Percentiles rank a stretch among this genome's conserved stretches.
Evolutionary conservation across 2,113 vertebrate genomes (phyloP).

Genomic region (Rhodinocichla rosea): DNA sequence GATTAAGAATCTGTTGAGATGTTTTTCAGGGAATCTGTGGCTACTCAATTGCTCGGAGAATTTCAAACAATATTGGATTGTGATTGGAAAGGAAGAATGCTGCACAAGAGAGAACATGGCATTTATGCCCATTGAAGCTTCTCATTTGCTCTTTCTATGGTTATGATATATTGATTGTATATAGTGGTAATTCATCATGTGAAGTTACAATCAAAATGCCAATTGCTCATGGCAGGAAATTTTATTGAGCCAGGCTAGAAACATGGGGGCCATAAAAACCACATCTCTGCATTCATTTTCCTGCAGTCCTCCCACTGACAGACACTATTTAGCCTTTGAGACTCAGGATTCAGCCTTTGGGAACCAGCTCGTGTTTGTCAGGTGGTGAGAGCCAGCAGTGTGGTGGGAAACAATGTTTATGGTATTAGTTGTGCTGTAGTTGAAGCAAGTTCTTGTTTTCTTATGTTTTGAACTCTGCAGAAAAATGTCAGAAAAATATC

Average conservation of each 20-base stretch:
- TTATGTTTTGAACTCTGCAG: background rate
- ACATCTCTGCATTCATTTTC: slow-evolving; percentile 1
- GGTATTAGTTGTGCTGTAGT: background rate
- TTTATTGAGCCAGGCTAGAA: background rate
- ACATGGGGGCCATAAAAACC: background rate
- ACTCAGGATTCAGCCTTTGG: slow-evolving; percentile 10
- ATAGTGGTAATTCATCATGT: background rate
- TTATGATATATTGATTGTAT: slow-evolving; percentile 32
- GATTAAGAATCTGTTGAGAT: background rate
- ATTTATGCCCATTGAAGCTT: background rate
- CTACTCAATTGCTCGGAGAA: background rate
- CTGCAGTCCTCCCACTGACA: background rate
- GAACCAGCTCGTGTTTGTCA: background rate
- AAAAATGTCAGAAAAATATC: background rate
- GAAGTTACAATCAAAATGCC: slow-evolving; percentile 27
- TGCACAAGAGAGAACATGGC: background rate
- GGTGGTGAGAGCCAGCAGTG: background rate
- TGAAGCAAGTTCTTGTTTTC: background rate
- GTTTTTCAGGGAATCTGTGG: background rate
- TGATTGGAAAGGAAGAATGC: background rate
- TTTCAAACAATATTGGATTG: background rate
- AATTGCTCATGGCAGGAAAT: slow-evolving; percentile 9
- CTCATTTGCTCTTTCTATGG: background rate
- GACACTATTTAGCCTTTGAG: slow-evolving; percentile 24
- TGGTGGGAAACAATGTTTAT: slow-evolving; percentile 6